Base-by-base conservation (phyloP, 2,113 vertebrate species). In the Oncorhynchus keta region DNA sequence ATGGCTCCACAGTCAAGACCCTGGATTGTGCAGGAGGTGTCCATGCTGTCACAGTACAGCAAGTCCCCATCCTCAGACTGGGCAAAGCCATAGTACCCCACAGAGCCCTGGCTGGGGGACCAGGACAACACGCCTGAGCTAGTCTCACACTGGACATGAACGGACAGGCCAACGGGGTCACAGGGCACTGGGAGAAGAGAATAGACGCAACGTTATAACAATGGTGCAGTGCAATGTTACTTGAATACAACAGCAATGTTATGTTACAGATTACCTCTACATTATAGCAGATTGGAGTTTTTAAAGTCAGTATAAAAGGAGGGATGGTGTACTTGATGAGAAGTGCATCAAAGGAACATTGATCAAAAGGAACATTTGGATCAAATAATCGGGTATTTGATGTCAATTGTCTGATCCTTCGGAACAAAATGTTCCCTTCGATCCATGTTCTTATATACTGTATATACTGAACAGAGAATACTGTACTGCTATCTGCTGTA, bases 151-250 rank as follows among this genome's bases (percentile, higher is more conserved):
- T 92, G 67, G 0, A 84, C 14, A 8, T 83, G 76, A 73, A 93
- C 91, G 0, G 14, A 20, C 3, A 93, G 57, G 51, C 76, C 81
- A 1, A 81, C 64, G 14, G 92, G 92, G 12, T 72, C n/a, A 78
- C 94, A 95, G 7, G 94, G 93, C 30, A 88, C 94, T 95, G 84
- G 6, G 13, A 30, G 48, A 24, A 78, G 51, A 55, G 13, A 55
- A 18, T 16, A 45, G 39, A 45, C 2, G 39, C 39, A 45, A 45
- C 11, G 39, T 45, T 45, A 11, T 11, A 45, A 11, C 8, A 45
- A 45, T 45, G 9, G 39, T 45, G 39, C 8, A 45, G 39, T 45
- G 39, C 39, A 45, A 45, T 48, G n/a, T 51, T 5, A 71, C 39
- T 49, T 8, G 39, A 45, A 45, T 45, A 45, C 8, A 45, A 45